A percentile compares a stretch with the other conserved stretches of the same genome.
These are phyloP conservation scores for Cyphomyrmex costatus DNA, from an alignment of 1,140 invertebrate species.

Conservation along the genomic window DNA sequence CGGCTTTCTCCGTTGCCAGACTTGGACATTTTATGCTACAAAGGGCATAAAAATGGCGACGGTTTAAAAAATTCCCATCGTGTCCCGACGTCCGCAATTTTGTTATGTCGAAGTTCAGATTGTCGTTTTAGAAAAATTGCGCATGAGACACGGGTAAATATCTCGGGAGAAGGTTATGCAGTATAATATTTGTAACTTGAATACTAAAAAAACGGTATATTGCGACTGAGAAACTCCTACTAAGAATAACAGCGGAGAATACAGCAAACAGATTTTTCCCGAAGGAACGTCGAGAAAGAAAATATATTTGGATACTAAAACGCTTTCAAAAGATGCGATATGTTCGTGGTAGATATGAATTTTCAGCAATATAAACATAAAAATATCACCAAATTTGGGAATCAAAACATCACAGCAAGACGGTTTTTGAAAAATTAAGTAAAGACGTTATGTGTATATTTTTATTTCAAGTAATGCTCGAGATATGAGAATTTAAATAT, in stretches of 20 bases:
- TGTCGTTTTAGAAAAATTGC: slow-evolving; percentile 49
- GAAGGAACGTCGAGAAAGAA: slow-evolving; percentile 4
- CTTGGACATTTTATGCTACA: slow-evolving; percentile 65
- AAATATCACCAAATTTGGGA: neutral
- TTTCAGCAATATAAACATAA: neutral
- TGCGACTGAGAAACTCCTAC: slow-evolving; percentile 15
- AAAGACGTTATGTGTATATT: too few species aligned
- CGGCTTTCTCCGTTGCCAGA: slow-evolving; percentile 58
- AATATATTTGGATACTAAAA: slow-evolving; percentile 16
- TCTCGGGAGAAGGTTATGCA: neutral
- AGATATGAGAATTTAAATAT: too few species aligned
- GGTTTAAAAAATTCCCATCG: slow-evolving; percentile 51
- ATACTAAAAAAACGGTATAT: slow-evolving; percentile 40
- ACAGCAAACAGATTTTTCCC: slow-evolving; percentile 26
- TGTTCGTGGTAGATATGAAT: slow-evolving; percentile 4
- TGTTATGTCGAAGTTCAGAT: slow-evolving; percentile 47
- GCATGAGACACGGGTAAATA: neutral
- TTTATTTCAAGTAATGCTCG: too few species aligned
- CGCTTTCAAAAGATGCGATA: slow-evolving; percentile 16
- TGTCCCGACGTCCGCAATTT: slow-evolving; percentile 37
- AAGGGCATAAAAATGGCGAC: slow-evolving; percentile 64
- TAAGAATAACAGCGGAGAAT: slow-evolving; percentile 29
- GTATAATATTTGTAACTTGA: slow-evolving; percentile 40
- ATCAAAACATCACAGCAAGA: too few species aligned
- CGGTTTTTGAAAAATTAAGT: too few species aligned